Evolutionary conservation across 2,113 vertebrate species (phyloP), one percentile per base, ranked within the genome.

Genomic region (Cheirogaleus medius): DNA sequence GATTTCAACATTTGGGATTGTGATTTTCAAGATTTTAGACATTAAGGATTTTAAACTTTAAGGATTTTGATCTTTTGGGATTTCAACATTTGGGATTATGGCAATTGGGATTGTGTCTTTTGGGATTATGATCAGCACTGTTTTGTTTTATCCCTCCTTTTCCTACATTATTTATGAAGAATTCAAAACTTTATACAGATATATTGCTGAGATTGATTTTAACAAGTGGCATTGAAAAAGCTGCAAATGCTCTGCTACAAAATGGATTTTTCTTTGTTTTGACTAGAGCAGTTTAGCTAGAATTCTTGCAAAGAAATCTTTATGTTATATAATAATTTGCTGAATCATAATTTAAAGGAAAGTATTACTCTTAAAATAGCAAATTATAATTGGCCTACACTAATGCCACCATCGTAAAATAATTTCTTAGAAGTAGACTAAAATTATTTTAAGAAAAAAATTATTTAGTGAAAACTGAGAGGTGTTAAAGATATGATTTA

Each of bases 381-480:
- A 39, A 63, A 71, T 86, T 91, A 77, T 71, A 87, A 25, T 77
- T 86, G 71, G 21, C 32, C 49, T 86, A n/a, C 18, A 34, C 21
- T 92, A 69, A 83, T 96, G 60, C 21, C 18, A 44, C 6, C 47
- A 37, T 69, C n/a, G 73, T 44, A 54, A 96, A 94, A 83, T 94
- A 68, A 76, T 91, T 69, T 54, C 69, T 82, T 54, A 82, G n/a
- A 91, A 66, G 20, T 87, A 82, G 47, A 25, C 37, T 85, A 44
- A 85, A 52, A n/a, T 69, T 73, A 89, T 54, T 95, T 82, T 76
- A 76, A 71, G 81, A 73, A 90, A 86, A 54, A 87, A 90, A 60
- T 60, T 60, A 54, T 12, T 80, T 37, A 34, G 34, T 82, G 23
- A 94, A 68, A 74, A 76, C 34, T 66, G 44, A 71, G 34, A 20